These are phyloP conservation scores for Hypothenemus hampei DNA, from an alignment of 1,140 invertebrate species.

Conservation along the genomic window DNA sequence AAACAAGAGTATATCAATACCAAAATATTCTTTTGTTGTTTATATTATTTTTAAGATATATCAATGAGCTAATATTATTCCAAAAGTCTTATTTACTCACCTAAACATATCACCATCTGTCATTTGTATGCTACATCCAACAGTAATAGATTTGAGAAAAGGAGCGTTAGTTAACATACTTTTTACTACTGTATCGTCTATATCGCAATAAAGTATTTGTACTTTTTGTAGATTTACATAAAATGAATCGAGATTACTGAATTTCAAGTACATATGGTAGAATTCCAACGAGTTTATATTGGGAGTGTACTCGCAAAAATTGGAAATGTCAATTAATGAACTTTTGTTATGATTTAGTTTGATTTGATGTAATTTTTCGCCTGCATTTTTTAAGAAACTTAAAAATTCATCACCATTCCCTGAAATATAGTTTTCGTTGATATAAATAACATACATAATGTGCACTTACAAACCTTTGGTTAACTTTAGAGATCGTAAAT, in stretches of 20 bases:
- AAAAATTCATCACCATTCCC: constrained; percentile 50
- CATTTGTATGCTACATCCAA: constrained; percentile 55
- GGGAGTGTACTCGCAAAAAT: constrained; percentile 44
- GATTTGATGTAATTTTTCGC: constrained; percentile 52
- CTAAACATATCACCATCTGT: constrained; percentile 58
- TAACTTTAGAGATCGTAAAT: constrained; percentile 55
- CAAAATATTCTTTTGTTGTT: too few species aligned
- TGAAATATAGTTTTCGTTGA: constrained; percentile 1
- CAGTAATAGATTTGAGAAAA: constrained; percentile 54
- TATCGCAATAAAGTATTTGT: constrained; percentile 57
- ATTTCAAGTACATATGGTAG: constrained; percentile 56
- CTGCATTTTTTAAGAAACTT: constrained; percentile 52
- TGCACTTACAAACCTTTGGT: constrained; percentile 47
- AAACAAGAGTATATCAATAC: too few species aligned
- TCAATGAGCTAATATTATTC: too few species aligned
- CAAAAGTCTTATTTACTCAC: neutral
- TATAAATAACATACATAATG: too few species aligned
- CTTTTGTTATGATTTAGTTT: constrained; percentile 54
- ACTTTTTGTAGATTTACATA: constrained; percentile 58
- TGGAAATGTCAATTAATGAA: constrained; percentile 55
- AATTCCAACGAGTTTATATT: constrained; percentile 56
- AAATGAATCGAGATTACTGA: constrained; percentile 51
- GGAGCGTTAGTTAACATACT: constrained; percentile 55
- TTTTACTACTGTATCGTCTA: constrained; percentile 52
- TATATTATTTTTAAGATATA: too few species aligned